phyloP scores from a whole-genome alignment of 2,113 vertebrate genomes.

The Elachura formosa region DNA sequence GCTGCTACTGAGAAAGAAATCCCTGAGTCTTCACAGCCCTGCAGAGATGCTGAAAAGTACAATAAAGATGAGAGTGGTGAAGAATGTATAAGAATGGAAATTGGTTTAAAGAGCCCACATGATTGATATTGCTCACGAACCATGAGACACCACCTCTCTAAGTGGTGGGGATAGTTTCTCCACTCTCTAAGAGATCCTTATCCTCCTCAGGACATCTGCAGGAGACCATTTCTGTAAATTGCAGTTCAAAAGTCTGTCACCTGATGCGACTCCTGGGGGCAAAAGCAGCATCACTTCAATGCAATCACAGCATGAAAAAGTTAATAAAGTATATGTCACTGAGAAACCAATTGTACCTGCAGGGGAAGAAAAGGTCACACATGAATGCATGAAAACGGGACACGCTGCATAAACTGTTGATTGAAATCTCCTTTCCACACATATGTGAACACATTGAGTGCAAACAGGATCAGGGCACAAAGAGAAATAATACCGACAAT shows the following conservation, averaged over 20 bases:
- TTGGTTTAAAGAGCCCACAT: background rate
- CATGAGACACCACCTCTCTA: background rate
- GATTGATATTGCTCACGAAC: background rate
- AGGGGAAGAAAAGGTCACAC: slow-evolving; percentile 1
- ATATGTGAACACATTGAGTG: background rate
- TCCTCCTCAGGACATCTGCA: background rate
- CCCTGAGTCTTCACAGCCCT: background rate
- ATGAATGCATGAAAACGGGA: background rate
- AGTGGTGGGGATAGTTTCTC: background rate
- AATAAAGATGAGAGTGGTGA: background rate
- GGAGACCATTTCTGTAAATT: slow-evolving; percentile 9
- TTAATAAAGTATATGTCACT: slow-evolving; percentile 23
- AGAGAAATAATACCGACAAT: background rate
- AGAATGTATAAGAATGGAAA: background rate
- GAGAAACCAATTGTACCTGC: slow-evolving; percentile 12
- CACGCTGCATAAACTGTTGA: background rate
- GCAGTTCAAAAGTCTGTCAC: background rate
- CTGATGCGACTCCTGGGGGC: background rate
- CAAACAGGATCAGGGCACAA: background rate
- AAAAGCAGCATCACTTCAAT: background rate
- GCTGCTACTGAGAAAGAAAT: background rate
- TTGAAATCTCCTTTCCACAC: background rate
- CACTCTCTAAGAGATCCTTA: background rate
- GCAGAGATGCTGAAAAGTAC: background rate
- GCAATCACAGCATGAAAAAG: background rate